phyloP scores from a whole-genome alignment of 2,888 invertebrate species.

The Luperina testacea region DNA sequence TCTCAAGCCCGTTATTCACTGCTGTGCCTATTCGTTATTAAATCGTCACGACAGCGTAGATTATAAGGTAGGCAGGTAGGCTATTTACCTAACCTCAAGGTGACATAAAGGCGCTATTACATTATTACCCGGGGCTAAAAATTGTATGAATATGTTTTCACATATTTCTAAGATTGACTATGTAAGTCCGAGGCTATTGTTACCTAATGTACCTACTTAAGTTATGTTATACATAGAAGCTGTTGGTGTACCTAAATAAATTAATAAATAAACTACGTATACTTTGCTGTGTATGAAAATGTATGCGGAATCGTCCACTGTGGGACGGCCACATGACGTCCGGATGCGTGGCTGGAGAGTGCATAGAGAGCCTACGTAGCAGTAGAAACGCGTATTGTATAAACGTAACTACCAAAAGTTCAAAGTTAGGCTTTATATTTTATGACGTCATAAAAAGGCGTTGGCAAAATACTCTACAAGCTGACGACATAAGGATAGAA shows the following conservation, averaged over 20 bases:
- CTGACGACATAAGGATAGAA: constrained; percentile 46
- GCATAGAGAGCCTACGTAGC: not conserved
- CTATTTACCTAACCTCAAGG: constrained; percentile 41
- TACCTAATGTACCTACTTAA: too few species aligned
- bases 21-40: constrained; percentile 46
- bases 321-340: not conserved
- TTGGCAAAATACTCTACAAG: constrained; percentile 48
- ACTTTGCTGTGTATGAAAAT: not conserved
- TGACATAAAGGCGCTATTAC: constrained; percentile 14
- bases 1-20: constrained; percentile 48
- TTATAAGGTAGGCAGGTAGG: constrained; percentile 21
- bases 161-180: not conserved
- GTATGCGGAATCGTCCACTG: not conserved
- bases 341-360: not conserved
- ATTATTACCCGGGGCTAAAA: not conserved
- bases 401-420: constrained; percentile 9
- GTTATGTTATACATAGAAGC: too few species aligned
- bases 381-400: not conserved
- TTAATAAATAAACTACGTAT: too few species aligned
- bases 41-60: constrained; percentile 33
- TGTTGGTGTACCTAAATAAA: too few species aligned
- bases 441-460: constrained; percentile 42
- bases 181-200: too few species aligned
- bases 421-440: constrained; percentile 37
- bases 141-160: not conserved